Conservation (phyloP, 2,888 invertebrate genomes). For the Adelognathus sp. region DNA sequence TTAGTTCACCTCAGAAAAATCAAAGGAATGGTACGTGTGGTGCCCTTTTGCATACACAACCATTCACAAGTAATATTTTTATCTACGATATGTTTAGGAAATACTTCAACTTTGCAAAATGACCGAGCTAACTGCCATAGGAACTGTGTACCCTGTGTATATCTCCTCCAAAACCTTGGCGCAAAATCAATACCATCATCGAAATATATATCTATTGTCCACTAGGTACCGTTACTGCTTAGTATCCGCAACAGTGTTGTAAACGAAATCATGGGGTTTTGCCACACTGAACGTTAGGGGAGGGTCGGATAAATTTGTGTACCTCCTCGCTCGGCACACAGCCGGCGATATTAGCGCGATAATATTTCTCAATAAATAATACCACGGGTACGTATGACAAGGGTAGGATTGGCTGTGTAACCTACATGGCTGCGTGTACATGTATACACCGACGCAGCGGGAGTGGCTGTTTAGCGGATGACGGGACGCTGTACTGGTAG, state of each 20-base stretch:
- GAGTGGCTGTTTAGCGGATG: constrained; percentile 17
- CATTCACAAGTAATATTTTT: too few relatives aligned
- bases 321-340: constrained; percentile 23
- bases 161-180: not conserved
- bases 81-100: not conserved
- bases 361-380: constrained; percentile 56
- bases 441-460: not conserved
- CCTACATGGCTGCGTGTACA: not conserved
- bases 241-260: constrained; percentile 14
- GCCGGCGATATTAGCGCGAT: constrained; percentile 43
- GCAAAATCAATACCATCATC: constrained; percentile 24
- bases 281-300: not conserved
- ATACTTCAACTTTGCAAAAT: not conserved
- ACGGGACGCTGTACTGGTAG: constrained; percentile 3
- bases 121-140: not conserved
- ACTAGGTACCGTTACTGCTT: constrained; percentile 6
- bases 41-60: too few relatives aligned
- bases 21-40: too few relatives aligned
- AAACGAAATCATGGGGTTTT: not conserved
- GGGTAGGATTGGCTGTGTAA: constrained; percentile 35
- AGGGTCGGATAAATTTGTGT: not conserved
- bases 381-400: constrained; percentile 28
- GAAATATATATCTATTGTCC: constrained; percentile 4
- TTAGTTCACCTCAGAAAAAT: too few relatives aligned
- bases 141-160: not conserved